These are phyloP conservation scores for Dendrolimus pini DNA, from an alignment of 2,888 invertebrate species.

Conservation along the genomic window DNA sequence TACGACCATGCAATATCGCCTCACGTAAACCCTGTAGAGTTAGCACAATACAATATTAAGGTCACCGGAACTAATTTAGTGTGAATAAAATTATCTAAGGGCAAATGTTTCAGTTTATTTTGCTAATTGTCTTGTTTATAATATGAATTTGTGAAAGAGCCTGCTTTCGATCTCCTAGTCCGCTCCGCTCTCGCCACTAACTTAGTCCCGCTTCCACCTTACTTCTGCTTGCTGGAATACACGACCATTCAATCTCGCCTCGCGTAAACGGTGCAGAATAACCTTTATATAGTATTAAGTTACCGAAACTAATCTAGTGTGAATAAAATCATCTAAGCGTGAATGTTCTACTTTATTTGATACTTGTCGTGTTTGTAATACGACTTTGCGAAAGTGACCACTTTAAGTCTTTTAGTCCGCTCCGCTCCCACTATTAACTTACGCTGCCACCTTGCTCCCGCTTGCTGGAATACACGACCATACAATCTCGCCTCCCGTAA, in stretches of 20 bases:
- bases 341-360: background rate
- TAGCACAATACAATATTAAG: background rate
- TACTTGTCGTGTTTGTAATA: no score
- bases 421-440: no score
- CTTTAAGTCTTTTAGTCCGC: no score
- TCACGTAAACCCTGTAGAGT: background rate
- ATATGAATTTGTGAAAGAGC: no score
- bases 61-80: background rate
- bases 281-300: background rate
- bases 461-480: no score
- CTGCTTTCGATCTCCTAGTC: no score
- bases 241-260: background rate
- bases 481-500: background rate
- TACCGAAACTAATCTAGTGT: background rate
- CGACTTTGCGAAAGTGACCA: no score
- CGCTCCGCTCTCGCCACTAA: no score
- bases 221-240: no score
- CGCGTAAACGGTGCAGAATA: background rate
- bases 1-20: background rate
- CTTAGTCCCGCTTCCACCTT: no score
- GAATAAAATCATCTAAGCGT: background rate
- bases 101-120: background rate
- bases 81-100: background rate
- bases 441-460: no score
- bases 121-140: no score